A percentile compares a stretch with the other conserved stretches of the same genome.
These are phyloP conservation scores for Gambusia holbrooki DNA, from an alignment of 2,113 vertebrate genomes.

Conservation along the genomic window DNA sequence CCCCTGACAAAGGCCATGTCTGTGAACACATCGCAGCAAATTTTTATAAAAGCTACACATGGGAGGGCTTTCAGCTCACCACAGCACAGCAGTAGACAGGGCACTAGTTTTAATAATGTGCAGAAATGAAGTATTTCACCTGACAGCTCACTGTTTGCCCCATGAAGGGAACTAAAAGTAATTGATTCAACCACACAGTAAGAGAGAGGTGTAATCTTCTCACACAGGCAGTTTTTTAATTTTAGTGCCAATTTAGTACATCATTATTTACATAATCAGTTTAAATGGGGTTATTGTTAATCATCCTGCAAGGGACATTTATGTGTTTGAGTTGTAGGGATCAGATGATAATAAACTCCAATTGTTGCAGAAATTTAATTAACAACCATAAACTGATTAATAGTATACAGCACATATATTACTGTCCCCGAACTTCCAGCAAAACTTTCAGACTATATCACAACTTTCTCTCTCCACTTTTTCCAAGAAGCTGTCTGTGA, in stretches of 20 bases:
- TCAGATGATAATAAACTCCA: not conserved
- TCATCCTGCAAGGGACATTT: not conserved
- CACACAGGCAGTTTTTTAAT: constrained; percentile 23
- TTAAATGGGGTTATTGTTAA: constrained; percentile 10
- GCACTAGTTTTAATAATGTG: not conserved
- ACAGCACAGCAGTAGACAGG: not conserved
- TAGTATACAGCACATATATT: not conserved
- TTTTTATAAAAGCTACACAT: constrained; percentile 12
- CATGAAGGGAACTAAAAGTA: not conserved
- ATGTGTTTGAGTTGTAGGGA: not conserved
- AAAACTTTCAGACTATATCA: constrained; percentile 23
- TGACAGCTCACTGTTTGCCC: not conserved
- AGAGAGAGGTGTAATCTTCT: not conserved
- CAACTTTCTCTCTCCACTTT: not conserved
- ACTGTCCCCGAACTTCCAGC: not conserved
- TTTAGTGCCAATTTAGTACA: constrained; percentile 40
- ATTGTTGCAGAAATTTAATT: not conserved
- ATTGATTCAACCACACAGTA: not conserved
- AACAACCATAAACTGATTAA: not conserved
- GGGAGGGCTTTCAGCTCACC: not conserved
- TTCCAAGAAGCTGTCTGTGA: constrained; percentile 34
- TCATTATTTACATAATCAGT: constrained; percentile 34
- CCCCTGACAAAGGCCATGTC: constrained; percentile 22
- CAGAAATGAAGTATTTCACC: not conserved
- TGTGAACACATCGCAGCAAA: not conserved